These are phyloP conservation scores for Glossosoma conforme DNA, from an alignment of 1,140 invertebrate species.

Conservation along the genomic window DNA sequence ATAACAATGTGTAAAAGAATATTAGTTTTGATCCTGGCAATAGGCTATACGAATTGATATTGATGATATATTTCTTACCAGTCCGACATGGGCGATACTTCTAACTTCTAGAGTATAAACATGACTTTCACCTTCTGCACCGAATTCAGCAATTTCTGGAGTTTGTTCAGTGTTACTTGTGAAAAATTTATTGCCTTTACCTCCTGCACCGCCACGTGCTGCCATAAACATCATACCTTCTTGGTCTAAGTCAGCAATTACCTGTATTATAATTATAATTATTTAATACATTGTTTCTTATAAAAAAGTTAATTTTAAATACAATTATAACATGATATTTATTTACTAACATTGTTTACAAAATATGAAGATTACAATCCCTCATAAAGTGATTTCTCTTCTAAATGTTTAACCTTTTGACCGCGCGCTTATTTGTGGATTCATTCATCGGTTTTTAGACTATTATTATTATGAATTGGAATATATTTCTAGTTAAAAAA, in stretches of 20 bases:
- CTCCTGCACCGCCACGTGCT: slow-evolving; percentile 90
- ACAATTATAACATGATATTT: not conserved
- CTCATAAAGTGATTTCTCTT: not conserved
- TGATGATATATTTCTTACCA: slow-evolving; percentile 54
- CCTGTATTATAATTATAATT: slow-evolving; percentile 19
- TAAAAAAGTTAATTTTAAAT: not conserved
- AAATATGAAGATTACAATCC: no score
- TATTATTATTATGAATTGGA: no score
- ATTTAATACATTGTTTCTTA: not conserved
- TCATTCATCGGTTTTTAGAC: no score
- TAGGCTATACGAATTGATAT: no score
- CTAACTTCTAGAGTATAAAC: slow-evolving; percentile 77
- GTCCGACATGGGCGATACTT: slow-evolving; percentile 90
- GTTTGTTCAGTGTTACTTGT: slow-evolving; percentile 73
- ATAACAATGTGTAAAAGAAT: slow-evolving; percentile 31
- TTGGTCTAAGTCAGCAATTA: slow-evolving; percentile 67
- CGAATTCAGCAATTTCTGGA: slow-evolving; percentile 83
- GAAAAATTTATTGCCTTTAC: slow-evolving; percentile 93
- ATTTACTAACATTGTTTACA: not conserved
- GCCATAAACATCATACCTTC: slow-evolving; percentile 84
- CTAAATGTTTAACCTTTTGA: not conserved
- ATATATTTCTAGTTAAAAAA: no score
- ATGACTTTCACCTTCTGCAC: slow-evolving; percentile 75
- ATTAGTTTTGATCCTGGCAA: not conserved
- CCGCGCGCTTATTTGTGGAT: no score